A percentile compares a stretch with the other conserved stretches of the same genome.
Evolutionary conservation across 2,113 vertebrate species (phyloP).

Genomic region (Barnardius zonarius): DNA sequence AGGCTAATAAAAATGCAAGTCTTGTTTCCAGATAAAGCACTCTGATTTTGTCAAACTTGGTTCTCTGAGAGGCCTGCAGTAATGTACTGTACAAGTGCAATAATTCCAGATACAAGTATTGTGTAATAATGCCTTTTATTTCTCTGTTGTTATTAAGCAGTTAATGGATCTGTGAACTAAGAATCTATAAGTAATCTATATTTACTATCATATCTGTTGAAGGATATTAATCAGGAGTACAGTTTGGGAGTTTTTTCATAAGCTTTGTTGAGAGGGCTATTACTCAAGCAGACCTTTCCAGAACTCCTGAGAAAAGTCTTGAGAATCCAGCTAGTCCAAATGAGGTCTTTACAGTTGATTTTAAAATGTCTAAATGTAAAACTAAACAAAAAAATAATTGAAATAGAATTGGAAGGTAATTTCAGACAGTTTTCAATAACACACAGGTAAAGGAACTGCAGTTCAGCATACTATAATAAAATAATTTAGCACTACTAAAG

Average conservation of each 20-base stretch:
- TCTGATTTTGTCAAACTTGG: neutral
- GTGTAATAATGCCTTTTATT: neutral
- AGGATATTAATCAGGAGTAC: neutral
- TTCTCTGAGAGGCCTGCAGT: neutral
- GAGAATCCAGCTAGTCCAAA: neutral
- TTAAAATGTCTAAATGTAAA: neutral
- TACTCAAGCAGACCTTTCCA: neutral
- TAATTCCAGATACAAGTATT: neutral
- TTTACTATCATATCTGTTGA: neutral
- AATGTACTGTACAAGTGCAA: neutral
- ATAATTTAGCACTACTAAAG: neutral
- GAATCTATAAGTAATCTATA: neutral
- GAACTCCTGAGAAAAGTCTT: neutral
- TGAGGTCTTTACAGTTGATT: neutral
- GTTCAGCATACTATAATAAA: neutral
- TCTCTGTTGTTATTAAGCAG: neutral
- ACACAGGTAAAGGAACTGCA: neutral
- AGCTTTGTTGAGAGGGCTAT: neutral
- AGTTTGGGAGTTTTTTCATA: neutral
- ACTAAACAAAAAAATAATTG: neutral
- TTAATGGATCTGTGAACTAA: neutral
- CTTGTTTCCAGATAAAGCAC: neutral
- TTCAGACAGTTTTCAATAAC: neutral
- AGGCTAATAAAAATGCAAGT: neutral
- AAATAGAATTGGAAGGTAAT: neutral